Percentiles rank a stretch among this genome's conserved stretches.
Evolutionary conservation across 1,140 invertebrate genomes (phyloP).

Genomic region (Platyscapa corneri): DNA sequence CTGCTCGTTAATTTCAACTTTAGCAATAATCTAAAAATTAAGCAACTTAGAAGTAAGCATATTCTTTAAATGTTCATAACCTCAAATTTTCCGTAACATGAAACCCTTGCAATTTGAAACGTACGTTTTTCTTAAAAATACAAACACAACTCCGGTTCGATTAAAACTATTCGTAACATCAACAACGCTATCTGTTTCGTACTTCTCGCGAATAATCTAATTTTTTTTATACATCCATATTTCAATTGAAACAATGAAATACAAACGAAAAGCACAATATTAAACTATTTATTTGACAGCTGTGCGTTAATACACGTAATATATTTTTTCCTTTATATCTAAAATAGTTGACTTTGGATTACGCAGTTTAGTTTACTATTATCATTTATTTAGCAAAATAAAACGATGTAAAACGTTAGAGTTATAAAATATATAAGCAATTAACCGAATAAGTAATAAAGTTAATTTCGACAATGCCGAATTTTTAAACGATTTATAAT

Average conservation of each 20-base stretch:
- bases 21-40: slow-evolving; percentile 28
- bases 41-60: not conserved
- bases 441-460: too few species aligned
- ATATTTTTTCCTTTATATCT: too few species aligned
- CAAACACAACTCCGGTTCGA: not conserved
- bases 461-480: too few species aligned
- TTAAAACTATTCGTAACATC: not conserved
- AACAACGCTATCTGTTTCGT: not conserved
- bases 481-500: too few species aligned
- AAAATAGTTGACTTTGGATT: too few species aligned
- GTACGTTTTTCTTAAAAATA: not conserved
- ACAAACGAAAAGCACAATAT: not conserved
- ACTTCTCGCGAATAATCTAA: too few species aligned
- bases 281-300: too few species aligned
- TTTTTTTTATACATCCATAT: not conserved
- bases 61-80: not conserved
- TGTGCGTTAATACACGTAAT: too few species aligned
- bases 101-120: not conserved
- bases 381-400: too few species aligned
- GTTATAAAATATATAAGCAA: too few species aligned
- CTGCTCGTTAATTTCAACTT: slow-evolving; percentile 38
- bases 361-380: too few species aligned
- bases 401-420: too few species aligned
- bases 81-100: not conserved
- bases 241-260: not conserved